Percentiles rank a stretch among this genome's conserved stretches.
Conservation (phyloP, 2,797 vertebrate genomes). For the Mormyrus hasselquistii region DNA sequence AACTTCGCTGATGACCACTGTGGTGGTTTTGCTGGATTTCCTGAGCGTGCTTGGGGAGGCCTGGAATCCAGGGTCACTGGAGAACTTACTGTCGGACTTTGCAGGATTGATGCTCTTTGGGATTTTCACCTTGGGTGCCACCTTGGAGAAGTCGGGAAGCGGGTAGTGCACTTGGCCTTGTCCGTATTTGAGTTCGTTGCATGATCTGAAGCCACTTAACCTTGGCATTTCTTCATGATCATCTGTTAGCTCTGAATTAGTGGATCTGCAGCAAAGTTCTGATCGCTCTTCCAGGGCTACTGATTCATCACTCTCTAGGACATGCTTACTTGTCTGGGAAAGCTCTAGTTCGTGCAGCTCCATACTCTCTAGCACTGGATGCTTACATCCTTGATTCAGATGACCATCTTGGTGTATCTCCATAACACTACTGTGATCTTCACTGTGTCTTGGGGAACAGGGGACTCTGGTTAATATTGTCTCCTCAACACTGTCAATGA, state of each 20-base stretch:
- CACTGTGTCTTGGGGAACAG: neutral
- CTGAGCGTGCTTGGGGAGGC: conserved; percentile 54
- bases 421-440: neutral
- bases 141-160: conserved; percentile 64
- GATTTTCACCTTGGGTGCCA: conserved; percentile 65
- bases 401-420: neutral
- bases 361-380: conserved; percentile 14
- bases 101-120: conserved; percentile 49
- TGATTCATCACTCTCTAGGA: conserved; percentile 23
- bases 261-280: conserved; percentile 23
- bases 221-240: conserved; percentile 11
- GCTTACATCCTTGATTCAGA: conserved; percentile 13
- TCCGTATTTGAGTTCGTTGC: conserved; percentile 57
- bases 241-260: conserved; percentile 26
- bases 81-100: conserved; percentile 40
- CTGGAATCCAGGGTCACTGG: conserved; percentile 46
- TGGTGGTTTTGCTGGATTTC: conserved; percentile 31
- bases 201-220: conserved; percentile 50
- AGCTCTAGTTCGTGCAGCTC: conserved; percentile 17
- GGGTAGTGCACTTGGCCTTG: conserved; percentile 65
- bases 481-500: conserved; percentile 65
- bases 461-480: conserved; percentile 40
- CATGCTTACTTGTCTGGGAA: neutral
- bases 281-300: conserved; percentile 19
- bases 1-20: conserved; percentile 57